Conservation (phyloP, 2,888 invertebrate genomes). For the Erannis defoliaria region DNA sequence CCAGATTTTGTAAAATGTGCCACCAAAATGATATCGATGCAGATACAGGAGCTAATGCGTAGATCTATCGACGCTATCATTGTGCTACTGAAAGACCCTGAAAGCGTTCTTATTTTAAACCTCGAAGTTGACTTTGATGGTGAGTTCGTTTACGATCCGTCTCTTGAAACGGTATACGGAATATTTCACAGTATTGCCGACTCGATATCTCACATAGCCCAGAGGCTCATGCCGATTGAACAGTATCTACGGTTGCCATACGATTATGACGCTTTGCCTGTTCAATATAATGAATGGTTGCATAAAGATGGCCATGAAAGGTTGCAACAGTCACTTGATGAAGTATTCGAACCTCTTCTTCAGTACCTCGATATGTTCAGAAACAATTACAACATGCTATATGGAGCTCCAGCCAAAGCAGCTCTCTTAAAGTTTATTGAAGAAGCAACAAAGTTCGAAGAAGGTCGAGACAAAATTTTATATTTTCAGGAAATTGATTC, state of each 20-base stretch:
- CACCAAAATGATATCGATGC: conserved; percentile 81
- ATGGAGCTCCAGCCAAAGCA: conserved; percentile 78
- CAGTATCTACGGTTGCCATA: conserved; percentile 76
- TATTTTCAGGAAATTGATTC: conserved; percentile 87
- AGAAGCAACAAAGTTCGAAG: conserved; percentile 85
- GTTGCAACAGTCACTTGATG: conserved; percentile 81
- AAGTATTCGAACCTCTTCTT: conserved; percentile 85
- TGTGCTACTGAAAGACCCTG: conserved; percentile 80
- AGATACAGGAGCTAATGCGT: conserved; percentile 89
- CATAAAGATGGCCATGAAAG: conserved; percentile 79
- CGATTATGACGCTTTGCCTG: conserved; percentile 82
- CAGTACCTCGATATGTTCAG: conserved; percentile 85
- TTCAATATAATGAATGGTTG: conserved; percentile 87
- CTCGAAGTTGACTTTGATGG: conserved; percentile 85
- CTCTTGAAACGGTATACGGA: conserved; percentile 83
- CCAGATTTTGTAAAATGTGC: conserved; percentile 76
- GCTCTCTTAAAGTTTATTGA: conserved; percentile 80
- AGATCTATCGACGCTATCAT: conserved; percentile 89
- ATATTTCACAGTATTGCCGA: conserved; percentile 87
- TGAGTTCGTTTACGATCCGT: conserved; percentile 87
- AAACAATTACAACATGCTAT: conserved; percentile 85
- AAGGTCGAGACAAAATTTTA: conserved; percentile 87
- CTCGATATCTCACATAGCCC: conserved; percentile 84
- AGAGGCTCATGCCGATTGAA: conserved; percentile 87
- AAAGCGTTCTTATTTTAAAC: conserved; percentile 87